Conservation (phyloP, 2,888 invertebrate species). For the Formica aserva region DNA sequence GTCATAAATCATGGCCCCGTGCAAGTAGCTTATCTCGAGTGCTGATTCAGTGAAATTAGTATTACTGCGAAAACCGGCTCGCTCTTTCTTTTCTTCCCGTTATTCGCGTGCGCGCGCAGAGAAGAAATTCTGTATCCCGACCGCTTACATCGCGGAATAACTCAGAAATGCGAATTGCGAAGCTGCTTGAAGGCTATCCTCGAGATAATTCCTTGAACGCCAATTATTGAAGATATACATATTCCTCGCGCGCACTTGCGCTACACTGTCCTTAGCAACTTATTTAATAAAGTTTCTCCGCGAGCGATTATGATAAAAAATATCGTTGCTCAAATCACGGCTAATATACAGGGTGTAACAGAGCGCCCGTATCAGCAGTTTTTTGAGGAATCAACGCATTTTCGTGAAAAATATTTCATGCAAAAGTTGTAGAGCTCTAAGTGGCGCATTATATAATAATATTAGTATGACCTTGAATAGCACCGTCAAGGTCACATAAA, state of each 20-base stretch:
- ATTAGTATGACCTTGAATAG: too few species aligned
- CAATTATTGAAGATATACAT: conserved; percentile 22
- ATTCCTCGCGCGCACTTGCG: background rate
- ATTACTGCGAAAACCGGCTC: conserved; percentile 39
- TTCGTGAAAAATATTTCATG: too few species aligned
- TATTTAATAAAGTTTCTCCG: background rate
- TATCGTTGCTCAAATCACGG: background rate
- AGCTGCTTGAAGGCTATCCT: conserved; percentile 2
- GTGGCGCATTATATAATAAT: too few species aligned
- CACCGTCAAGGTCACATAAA: too few species aligned
- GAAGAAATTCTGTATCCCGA: conserved; percentile 33
- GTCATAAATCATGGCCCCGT: conserved; percentile 66
- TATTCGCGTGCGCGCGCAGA: conserved; percentile 21
- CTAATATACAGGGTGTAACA: too few species aligned
- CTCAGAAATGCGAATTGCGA: conserved; percentile 8
- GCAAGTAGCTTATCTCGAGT: conserved; percentile 66
- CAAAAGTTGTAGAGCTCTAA: too few species aligned
- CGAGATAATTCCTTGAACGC: conserved; percentile 29
- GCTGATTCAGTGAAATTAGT: conserved; percentile 73
- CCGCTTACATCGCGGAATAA: background rate
- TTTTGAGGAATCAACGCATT: too few species aligned
- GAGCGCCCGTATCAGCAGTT: too few species aligned
- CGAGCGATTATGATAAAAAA: background rate
- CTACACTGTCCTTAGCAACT: background rate
- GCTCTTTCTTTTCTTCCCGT: background rate